Conservation (phyloP, 2,888 invertebrate genomes). For the Chalcis sispes region DNA sequence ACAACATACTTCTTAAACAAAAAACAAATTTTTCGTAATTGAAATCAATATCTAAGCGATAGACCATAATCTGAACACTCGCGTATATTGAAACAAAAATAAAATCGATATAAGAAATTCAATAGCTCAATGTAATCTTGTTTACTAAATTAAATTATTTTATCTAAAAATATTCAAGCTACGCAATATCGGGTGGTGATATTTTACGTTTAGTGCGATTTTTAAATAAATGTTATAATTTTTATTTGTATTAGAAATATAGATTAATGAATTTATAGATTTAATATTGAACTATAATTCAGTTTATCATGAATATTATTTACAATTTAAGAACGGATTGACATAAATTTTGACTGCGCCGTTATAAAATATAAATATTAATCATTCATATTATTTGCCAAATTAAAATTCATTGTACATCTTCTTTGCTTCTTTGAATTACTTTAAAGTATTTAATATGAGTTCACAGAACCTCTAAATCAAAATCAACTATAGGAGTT, state of each 20-base stretch:
- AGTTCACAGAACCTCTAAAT: conserved; percentile 5
- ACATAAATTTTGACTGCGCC: too few species aligned
- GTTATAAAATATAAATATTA: too few species aligned
- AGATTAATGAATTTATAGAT: too few species aligned
- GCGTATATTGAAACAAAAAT: background rate
- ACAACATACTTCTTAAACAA: too few species aligned
- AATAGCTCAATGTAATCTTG: conserved; percentile 9
- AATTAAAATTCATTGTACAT: background rate
- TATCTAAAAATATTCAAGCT: conserved; percentile 1
- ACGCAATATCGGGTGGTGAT: too few species aligned
- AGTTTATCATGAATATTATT: too few species aligned
- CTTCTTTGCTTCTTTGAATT: background rate
- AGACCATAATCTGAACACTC: background rate
- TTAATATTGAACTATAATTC: too few species aligned
- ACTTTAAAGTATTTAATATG: background rate
- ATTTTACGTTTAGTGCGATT: too few species aligned
- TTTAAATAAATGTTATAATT: too few species aligned
- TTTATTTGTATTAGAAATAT: too few species aligned
- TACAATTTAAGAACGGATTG: too few species aligned
- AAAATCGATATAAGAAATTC: background rate
- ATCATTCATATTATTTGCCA: background rate
- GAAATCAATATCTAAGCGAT: background rate
- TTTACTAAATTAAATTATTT: conserved; percentile 28
- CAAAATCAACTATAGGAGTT: background rate
- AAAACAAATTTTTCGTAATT: too few species aligned